Conservation (phyloP, 2,113 vertebrate genomes). For the Trinectes maculatus region DNA sequence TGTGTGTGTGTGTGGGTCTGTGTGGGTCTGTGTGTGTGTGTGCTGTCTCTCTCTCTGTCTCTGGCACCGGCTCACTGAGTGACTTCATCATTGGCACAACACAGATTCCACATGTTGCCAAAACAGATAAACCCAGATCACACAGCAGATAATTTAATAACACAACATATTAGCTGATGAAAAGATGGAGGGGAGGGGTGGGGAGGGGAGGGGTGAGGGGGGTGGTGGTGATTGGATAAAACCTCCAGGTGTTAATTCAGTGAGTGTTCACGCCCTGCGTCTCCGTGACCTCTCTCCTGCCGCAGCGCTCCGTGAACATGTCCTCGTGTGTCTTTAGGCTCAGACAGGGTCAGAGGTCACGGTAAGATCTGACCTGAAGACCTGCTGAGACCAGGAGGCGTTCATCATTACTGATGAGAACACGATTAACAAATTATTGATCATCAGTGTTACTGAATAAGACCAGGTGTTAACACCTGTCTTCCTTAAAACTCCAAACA, state of each 20-base stretch:
- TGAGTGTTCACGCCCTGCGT: too few species aligned
- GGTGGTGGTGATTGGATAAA: too few species aligned
- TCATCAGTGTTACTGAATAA: too few species aligned
- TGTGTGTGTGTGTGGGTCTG: conserved; percentile 33
- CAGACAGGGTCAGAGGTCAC: conserved; percentile 30
- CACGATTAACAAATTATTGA: too few species aligned
- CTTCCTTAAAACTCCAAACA: too few species aligned
- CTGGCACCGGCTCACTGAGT: conserved; percentile 12
- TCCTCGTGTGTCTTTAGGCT: not conserved
- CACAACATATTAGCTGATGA: not conserved
- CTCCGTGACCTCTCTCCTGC: conserved; percentile 7
- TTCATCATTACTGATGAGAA: too few species aligned
- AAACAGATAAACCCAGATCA: conserved; percentile 9
- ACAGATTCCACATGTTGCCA: conserved; percentile 10
- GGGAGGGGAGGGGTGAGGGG: too few species aligned
- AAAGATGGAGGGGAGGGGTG: not conserved
- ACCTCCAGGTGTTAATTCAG: too few species aligned
- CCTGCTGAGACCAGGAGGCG: too few species aligned
- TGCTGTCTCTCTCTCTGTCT: not conserved
- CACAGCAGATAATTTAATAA: not conserved
- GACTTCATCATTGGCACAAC: conserved; percentile 28
- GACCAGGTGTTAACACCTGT: too few species aligned
- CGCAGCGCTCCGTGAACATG: conserved; percentile 18
- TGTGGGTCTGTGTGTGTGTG: conserved; percentile 8
- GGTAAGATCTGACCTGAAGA: too few species aligned